These are phyloP conservation scores for Chloroceryle aenea DNA, from an alignment of 2,113 vertebrate genomes.

Conservation along the genomic window DNA sequence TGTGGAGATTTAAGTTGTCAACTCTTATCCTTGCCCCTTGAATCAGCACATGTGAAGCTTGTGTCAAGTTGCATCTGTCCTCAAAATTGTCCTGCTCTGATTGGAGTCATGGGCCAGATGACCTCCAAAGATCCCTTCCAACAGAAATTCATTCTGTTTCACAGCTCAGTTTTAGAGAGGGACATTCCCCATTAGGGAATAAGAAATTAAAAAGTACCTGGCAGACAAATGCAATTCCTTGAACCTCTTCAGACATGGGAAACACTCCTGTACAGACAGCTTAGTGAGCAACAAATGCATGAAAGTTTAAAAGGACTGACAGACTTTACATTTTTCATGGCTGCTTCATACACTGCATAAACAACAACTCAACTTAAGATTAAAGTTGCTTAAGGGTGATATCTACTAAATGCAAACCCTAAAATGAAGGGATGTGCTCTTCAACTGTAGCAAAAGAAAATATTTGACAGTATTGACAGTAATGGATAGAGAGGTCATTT, in stretches of 20 bases:
- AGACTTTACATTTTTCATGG: neutral
- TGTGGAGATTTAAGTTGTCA: neutral
- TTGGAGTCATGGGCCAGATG: too few relatives aligned
- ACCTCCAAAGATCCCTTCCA: neutral
- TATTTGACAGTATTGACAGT: neutral
- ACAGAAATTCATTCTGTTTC: neutral
- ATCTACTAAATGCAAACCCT: neutral
- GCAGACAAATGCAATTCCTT: neutral
- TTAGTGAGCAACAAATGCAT: neutral
- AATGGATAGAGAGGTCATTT: neutral
- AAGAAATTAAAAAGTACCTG: neutral
- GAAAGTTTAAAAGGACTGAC: neutral
- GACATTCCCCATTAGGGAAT: neutral
- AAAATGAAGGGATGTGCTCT: neutral
- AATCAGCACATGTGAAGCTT: neutral
- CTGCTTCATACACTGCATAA: neutral
- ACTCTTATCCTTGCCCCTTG: neutral
- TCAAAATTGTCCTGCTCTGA: neutral
- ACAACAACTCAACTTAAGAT: neutral
- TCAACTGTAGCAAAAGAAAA: neutral
- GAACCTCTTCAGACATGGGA: neutral
- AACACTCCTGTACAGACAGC: neutral
- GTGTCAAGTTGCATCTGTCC: neutral
- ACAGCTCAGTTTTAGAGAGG: neutral
- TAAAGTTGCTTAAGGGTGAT: neutral